Evolutionary conservation across 2,888 invertebrate genomes (phyloP), one percentile per base, ranked within the genome.

Genomic region (Drosophila leonis): DNA sequence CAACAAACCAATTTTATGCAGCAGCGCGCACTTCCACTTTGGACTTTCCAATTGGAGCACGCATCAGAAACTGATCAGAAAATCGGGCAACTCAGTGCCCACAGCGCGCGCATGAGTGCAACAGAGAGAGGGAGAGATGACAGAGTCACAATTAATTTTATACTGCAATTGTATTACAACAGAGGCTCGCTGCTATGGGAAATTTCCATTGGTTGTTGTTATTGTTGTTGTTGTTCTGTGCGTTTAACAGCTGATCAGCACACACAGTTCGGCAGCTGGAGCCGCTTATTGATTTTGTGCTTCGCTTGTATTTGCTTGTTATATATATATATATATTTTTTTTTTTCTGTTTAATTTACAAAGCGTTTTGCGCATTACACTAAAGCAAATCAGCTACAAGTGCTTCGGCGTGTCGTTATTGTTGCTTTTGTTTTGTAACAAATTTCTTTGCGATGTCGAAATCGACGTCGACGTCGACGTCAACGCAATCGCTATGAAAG

Each of bases 41-140:
- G 80, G 75, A 82, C 83, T 75, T 75, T 81, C 68, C 80, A 77
- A 80, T 81, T 82, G 82, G 74, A 82, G 63, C 78, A 74, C 69
- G 70, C 75, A 83, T 64, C 54, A 59, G 57, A 66, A 69, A 75
- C 75, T 71, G 82, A 82, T 82, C 83, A 60, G 33, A 4, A 49
- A 48, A 65, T 27, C 59, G 64, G 27, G 20, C 35, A 72, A 54
- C 13, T 52, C 65, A 75, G 44, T 57, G 18, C 37, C 37, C 63
- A 68, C 66, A 72, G 67, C 31, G 48, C 31, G 48, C 13, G 24
- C 48, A 42, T 42, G 44, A 39, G 49, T 49, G 39, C n/a, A 31
- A 48, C 13, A 52, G 41, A 42, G 55, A 7, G 24, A 52, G 37
- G 27, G 48, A 35, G 60, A 27, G 15, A 33, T 75, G 76, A 65